These are phyloP conservation scores for Distichodus sexfasciatus DNA, from an alignment of 2,797 vertebrate genomes.

Conservation along the genomic window DNA sequence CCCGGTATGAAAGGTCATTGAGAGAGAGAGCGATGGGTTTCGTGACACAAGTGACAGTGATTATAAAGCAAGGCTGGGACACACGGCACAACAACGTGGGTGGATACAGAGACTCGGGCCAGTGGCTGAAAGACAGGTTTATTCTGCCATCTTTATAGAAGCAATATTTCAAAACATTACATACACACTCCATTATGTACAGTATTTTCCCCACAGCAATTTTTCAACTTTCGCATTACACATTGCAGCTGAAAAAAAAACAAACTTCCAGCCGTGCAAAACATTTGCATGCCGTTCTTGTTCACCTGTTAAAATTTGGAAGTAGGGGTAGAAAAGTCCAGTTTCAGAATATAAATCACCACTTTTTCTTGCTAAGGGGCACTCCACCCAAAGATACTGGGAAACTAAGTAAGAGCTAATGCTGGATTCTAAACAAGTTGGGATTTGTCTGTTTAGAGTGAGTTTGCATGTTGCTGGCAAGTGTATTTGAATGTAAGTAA, in stretches of 20 bases:
- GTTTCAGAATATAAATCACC: too few relatives aligned
- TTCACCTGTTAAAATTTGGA: not conserved
- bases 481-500: too few relatives aligned
- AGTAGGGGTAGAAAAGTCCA: too few relatives aligned
- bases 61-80: not conserved
- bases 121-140: slow-evolving; percentile 31
- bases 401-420: too few relatives aligned
- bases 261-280: not conserved
- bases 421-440: too few relatives aligned
- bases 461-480: too few relatives aligned
- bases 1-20: slow-evolving; percentile 38
- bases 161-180: slow-evolving; percentile 44
- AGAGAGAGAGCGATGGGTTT: slow-evolving; percentile 16
- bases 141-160: slow-evolving; percentile 38
- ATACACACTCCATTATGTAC: slow-evolving; percentile 52
- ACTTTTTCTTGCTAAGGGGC: too few relatives aligned
- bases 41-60: not conserved
- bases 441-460: too few relatives aligned
- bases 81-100: not conserved
- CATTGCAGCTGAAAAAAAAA: not conserved
- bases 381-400: too few relatives aligned
- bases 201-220: slow-evolving; percentile 22
- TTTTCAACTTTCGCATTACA: not conserved
- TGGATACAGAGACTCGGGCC: not conserved
- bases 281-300: not conserved